Conservation (phyloP, 1,140 invertebrate species). For the Patella vulgata region DNA sequence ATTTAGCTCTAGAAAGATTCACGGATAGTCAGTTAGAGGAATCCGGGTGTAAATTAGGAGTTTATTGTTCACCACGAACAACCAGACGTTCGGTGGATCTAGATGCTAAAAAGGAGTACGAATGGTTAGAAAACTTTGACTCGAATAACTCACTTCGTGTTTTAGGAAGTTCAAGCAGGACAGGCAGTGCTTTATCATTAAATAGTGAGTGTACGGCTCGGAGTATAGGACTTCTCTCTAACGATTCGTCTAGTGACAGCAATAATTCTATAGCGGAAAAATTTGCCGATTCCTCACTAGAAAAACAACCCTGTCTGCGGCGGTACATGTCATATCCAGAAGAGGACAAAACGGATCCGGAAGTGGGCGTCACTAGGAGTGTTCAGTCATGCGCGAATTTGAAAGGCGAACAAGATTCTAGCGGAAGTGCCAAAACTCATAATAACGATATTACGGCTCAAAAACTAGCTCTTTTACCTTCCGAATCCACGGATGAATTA, state of each 20-base stretch:
- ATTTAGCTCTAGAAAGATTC: constrained; percentile 16
- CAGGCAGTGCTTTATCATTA: constrained; percentile 71
- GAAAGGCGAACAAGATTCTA: neutral
- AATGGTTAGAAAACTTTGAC: constrained; percentile 34
- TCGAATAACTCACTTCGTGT: constrained; percentile 29
- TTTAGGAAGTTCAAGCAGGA: constrained; percentile 49
- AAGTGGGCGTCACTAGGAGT: neutral
- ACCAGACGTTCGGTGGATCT: constrained; percentile 58
- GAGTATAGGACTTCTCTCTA: constrained; percentile 73
- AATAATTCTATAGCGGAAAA: constrained; percentile 27
- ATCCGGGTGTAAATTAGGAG: constrained; percentile 20
- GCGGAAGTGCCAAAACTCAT: neutral
- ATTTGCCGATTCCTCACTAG: neutral
- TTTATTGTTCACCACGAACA: constrained; percentile 46
- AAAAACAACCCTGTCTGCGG: constrained; percentile 9
- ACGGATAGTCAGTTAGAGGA: constrained; percentile 3
- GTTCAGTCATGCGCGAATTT: constrained; percentile 21
- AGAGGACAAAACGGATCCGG: neutral
- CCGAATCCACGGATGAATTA: constrained; percentile 1
- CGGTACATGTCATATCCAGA: constrained; percentile 25
- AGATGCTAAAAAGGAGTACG: constrained; percentile 39
- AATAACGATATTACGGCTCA: neutral
- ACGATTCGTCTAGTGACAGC: constrained; percentile 79
- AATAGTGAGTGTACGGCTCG: constrained; percentile 70
- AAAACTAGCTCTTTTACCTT: neutral